A percentile compares a stretch with the other conserved stretches of the same genome.
phyloP scores from a whole-genome alignment of 2,888 invertebrate species.

The Diloba caeruleocephala region DNA sequence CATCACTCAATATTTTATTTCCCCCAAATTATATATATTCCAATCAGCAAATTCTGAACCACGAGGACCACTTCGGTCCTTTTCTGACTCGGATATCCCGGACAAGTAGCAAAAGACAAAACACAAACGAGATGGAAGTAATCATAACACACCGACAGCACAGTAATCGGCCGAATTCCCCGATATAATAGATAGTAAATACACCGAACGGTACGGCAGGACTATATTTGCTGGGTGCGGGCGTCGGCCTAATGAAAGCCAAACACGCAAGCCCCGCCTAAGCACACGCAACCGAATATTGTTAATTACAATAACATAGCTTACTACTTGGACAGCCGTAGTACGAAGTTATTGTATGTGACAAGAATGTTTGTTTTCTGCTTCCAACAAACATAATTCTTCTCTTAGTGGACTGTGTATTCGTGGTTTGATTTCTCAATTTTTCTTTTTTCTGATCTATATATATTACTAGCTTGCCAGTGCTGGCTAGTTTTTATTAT shows the following conservation, averaged over 20 bases:
- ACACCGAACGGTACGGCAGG: slow-evolving; percentile 60
- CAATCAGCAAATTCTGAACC: too few species aligned
- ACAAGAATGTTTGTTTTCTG: slow-evolving; percentile 25
- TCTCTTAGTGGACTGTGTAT: slow-evolving; percentile 4
- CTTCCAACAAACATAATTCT: slow-evolving; percentile 8
- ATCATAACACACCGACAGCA: slow-evolving; percentile 13
- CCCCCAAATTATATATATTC: too few species aligned
- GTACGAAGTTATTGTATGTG: slow-evolving; percentile 36
- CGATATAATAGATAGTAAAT: slow-evolving; percentile 58
- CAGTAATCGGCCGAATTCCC: slow-evolving; percentile 25
- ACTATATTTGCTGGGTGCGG: slow-evolving; percentile 72
- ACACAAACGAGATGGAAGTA: slow-evolving; percentile 6
- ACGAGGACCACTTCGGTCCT: background rate
- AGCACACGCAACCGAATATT: slow-evolving; percentile 61
- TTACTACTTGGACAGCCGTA: slow-evolving; percentile 46
- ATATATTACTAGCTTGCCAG: too few species aligned
- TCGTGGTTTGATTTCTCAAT: slow-evolving; percentile 1
- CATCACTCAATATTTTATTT: too few species aligned
- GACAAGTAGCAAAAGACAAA: background rate
- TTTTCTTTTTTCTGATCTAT: background rate
- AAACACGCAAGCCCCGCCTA: slow-evolving; percentile 82
- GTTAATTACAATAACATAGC: slow-evolving; percentile 66
- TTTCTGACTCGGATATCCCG: too few species aligned
- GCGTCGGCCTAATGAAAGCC: slow-evolving; percentile 78
- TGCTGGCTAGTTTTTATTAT: too few species aligned